These are phyloP conservation scores for Percopsis omiscomaycus DNA, from an alignment of 2,797 vertebrate genomes.

Conservation along the genomic window DNA sequence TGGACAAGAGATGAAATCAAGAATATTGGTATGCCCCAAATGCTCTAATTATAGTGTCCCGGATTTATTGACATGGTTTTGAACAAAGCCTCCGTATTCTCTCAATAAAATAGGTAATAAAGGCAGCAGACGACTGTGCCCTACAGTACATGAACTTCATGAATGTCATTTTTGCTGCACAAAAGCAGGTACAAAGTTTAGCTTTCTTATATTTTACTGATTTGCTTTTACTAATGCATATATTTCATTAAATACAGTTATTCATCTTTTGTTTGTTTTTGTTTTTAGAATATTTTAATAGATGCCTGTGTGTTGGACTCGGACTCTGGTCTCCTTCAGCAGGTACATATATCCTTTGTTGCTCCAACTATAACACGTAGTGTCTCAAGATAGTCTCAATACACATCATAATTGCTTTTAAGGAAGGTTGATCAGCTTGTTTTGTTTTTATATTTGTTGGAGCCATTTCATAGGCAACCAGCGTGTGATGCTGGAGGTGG, in stretches of 20 bases:
- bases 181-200: conserved; percentile 86
- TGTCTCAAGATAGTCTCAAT: background rate
- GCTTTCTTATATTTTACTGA: background rate
- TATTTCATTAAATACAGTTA: background rate
- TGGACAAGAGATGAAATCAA: conserved; percentile 91
- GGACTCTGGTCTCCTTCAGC: conserved; percentile 94
- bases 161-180: conserved; percentile 97
- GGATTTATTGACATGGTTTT: background rate
- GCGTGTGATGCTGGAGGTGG: too few species aligned
- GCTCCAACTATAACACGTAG: background rate
- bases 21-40: conserved; percentile 86
- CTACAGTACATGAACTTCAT: conserved; percentile 99
- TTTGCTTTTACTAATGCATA: background rate
- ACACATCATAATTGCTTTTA: too few species aligned
- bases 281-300: conserved; percentile 88
- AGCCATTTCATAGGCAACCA: too few species aligned
- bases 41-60: background rate
- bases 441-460: too few species aligned
- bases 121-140: conserved; percentile 93
- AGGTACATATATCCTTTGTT: conserved; percentile 75
- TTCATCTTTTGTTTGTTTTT: conserved; percentile 12
- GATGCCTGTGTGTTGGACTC: conserved; percentile 95
- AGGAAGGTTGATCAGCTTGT: too few species aligned
- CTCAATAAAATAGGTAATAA: conserved; percentile 83
- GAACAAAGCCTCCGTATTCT: conserved; percentile 10